Evolutionary conservation across 2,797 vertebrate species (phyloP), one percentile per base, ranked within the genome.

Genomic region (Sciurus carolinensis): DNA sequence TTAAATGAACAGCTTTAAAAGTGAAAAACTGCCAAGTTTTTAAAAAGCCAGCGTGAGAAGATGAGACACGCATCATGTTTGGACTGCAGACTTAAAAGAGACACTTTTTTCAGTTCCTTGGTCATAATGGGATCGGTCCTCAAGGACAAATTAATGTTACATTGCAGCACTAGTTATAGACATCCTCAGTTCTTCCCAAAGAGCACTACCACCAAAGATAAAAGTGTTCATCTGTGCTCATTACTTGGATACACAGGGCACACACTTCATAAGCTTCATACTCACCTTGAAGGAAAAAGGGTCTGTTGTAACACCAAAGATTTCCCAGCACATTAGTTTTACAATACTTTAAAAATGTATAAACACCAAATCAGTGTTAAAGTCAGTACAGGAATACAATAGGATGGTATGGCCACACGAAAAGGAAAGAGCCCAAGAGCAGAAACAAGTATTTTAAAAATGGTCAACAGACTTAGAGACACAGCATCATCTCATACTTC

Each of bases 241-340:
- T 14, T 39, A 57, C 90, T 67, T 7, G 2, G 71, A 76, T 77
- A 54, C 76, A 75, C 79, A 47, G 91, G 36, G 73, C 36, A 44
- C 17, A 84, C 0, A 3, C 71, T 90, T 71, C 69, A 75, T 82
- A 93, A 73, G 95, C 93, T 47, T 88, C 39, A 95, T 96, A 98
- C 98, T 98, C 93, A 98, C 98, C 98, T 98, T 98, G 79, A 91
- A 22, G 36, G 90, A 98, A 92, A 92, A 96, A 81, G 1, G 0
- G 52, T 96, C 96, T 95, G 73, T 95, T 82, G 71, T 62, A 96
- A 98, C 98, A 96, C 64, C 97, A 98, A 97, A 97, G 24, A 87
- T 77, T 96, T 96, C 54, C 92, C 96, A 98, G 96, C 98, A 94
- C 79, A 98, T 86, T 87, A 82, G 83, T 96, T 88, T 96, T 92